Conservation (phyloP, 53 echinoderm and acorn worm genomes). For the Astropecten irregularis region DNA sequence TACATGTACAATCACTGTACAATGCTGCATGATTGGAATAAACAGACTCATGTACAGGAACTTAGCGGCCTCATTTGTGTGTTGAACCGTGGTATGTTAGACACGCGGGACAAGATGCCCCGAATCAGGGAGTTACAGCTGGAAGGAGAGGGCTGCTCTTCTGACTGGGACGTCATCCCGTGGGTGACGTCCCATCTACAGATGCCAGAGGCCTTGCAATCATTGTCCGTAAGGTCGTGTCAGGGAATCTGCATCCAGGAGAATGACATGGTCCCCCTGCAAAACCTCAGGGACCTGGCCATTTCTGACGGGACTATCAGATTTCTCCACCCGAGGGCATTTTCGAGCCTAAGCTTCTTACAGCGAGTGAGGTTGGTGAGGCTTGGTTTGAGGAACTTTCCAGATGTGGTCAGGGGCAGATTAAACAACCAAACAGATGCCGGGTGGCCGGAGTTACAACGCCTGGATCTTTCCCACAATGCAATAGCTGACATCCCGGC, state of each 20-base stretch:
- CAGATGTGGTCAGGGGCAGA: constrained; percentile 4
- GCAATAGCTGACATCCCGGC: constrained; percentile 9
- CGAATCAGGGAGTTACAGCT: neutral
- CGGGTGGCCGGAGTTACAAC: neutral
- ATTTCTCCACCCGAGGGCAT: constrained; percentile 1
- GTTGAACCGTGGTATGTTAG: neutral
- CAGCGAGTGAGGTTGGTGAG: neutral
- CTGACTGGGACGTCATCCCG: neutral
- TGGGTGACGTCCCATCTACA: constrained; percentile 6
- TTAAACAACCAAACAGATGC: constrained; percentile 3
- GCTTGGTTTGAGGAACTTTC: neutral
- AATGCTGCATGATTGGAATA: neutral
- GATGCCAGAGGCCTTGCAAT: neutral
- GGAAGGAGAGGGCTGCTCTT: neutral
- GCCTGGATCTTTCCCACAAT: constrained; percentile 35
- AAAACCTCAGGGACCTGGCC: constrained; percentile 6
- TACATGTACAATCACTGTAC: neutral
- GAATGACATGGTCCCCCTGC: neutral
- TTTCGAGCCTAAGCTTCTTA: neutral
- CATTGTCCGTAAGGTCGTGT: neutral
- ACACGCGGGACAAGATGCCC: neutral
- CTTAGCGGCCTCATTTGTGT: neutral
- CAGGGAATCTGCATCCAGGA: constrained; percentile 1
- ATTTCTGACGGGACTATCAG: neutral
- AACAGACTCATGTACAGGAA: neutral